Evolutionary conservation across 2,113 vertebrate species (phyloP), one percentile per base, ranked within the genome.

Genomic region (Chloropsis cyanopogon): DNA sequence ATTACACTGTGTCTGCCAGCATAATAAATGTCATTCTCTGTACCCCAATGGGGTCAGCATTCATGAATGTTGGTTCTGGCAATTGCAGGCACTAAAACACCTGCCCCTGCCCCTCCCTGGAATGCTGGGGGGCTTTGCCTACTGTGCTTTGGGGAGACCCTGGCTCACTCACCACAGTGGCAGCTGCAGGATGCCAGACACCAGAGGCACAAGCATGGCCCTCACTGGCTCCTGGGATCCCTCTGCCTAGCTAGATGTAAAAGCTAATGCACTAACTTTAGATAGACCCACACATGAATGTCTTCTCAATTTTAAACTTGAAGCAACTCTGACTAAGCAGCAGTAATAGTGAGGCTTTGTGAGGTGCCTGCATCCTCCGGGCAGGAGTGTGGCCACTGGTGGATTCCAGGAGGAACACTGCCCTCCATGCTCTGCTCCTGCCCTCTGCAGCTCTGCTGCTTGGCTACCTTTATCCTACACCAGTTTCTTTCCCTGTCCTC

Each of bases 251-350:
- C 72, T 86, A 52, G 66, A 60, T 68, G 82, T 93, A 71, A 85
- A 78, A 92, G 94, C 85, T 84, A 84, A 94, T 93, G 96, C 97
- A 96, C 96, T 96, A 95, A 95, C 68, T 78, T 90, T 92, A 95
- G 94, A 42, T 60, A 94, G 94, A 92, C 66, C 94, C 61, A 61
- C 95, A 95, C 72, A 92, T 96, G 97, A 98, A 98, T 98, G 98
- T 98, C 82, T 88, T 97, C 93, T 92, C 86, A 82, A 15, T 94
- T 86, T 88, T 95, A 97, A 98, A 98, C 97, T 97, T 98, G 97
- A 98, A 97, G 95, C 95, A 95, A 59, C 95, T 96, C 92, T 95
- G 94, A 96, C 86, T 92, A 81, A 95, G 87, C 88, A 86, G 92
- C 90, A 93, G 89, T 92, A 56, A 65, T 21, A 63, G 95, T 54